phyloP scores from a whole-genome alignment of 30 jellyfish, hydroid and myxozoan genomes.

The Pseudorhiza aurosa region DNA sequence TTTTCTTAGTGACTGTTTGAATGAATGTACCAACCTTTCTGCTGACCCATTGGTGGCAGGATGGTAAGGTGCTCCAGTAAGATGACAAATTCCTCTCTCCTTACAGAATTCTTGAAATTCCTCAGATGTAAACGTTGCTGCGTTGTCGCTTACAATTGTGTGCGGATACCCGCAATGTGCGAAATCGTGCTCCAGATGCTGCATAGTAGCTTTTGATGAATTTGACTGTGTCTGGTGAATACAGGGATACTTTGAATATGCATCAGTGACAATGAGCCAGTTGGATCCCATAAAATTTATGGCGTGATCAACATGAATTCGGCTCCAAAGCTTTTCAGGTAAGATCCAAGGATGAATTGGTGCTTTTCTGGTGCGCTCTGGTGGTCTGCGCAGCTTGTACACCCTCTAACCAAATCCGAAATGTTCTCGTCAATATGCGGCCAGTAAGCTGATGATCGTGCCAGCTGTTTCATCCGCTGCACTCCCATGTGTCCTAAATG shows the following conservation, averaged over 20 bases:
- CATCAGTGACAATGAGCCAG: conserved; percentile 39
- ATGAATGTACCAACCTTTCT: conserved; percentile 14
- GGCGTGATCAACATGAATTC: conserved; percentile 41
- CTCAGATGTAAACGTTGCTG: conserved; percentile 14
- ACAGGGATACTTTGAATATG: conserved; percentile 40
- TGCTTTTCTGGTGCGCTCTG: conserved; percentile 24
- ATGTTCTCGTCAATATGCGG: conserved; percentile 31
- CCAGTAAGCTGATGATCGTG: conserved; percentile 60
- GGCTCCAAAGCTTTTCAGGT: conserved; percentile 45
- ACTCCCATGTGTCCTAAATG: conserved; percentile 65
- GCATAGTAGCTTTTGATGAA: conserved; percentile 18
- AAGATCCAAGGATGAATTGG: conserved; percentile 21
- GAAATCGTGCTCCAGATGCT: conserved; percentile 17
- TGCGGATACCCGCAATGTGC: conserved; percentile 37
- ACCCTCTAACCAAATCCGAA: background rate
- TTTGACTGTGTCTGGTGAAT: conserved; percentile 12
- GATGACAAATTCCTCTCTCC: conserved; percentile 3
- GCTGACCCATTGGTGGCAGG: conserved; percentile 13
- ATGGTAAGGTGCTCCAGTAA: conserved; percentile 48
- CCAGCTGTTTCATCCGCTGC: conserved; percentile 43
- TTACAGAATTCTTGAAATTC: conserved; percentile 28
- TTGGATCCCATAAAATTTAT: conserved; percentile 11
- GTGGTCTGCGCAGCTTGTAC: conserved; percentile 45
- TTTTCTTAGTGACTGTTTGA: conserved; percentile 2
- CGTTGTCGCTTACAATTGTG: conserved; percentile 17